phyloP scores from a whole-genome alignment of 2,888 invertebrate genomes.

The Gibbula magus region DNA sequence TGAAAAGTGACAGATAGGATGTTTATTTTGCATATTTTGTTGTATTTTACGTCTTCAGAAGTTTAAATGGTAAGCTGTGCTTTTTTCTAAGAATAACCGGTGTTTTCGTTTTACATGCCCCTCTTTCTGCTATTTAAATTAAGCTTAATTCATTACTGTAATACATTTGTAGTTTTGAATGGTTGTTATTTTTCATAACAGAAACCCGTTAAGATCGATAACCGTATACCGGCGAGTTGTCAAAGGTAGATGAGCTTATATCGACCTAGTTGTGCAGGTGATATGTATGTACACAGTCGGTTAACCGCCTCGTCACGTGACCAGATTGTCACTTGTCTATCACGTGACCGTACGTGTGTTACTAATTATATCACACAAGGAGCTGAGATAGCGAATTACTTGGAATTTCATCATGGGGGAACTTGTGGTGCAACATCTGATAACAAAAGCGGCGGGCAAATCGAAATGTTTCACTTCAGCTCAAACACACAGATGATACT shows the following conservation, averaged over 20 bases:
- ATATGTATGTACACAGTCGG: background rate
- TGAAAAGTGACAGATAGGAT: too few species aligned
- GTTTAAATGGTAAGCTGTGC: background rate
- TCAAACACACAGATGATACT: too few species aligned
- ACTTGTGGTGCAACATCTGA: constrained; percentile 12
- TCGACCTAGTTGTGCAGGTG: background rate
- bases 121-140: too few species aligned
- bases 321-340: background rate
- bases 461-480: background rate
- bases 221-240: too few species aligned
- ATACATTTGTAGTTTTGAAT: too few species aligned
- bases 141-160: too few species aligned
- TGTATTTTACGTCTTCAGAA: background rate
- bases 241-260: background rate
- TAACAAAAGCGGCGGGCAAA: constrained; percentile 1
- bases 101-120: too few species aligned
- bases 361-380: background rate
- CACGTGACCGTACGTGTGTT: constrained; percentile 26
- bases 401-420: constrained; percentile 6
- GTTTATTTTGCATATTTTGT: background rate
- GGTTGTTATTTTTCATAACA: too few species aligned
- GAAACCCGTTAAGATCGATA: too few species aligned
- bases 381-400: constrained; percentile 6
- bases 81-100: too few species aligned
- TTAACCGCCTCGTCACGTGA: constrained; percentile 25